Base-by-base conservation (phyloP, 2,113 vertebrate species). In the Gulo gulo region DNA sequence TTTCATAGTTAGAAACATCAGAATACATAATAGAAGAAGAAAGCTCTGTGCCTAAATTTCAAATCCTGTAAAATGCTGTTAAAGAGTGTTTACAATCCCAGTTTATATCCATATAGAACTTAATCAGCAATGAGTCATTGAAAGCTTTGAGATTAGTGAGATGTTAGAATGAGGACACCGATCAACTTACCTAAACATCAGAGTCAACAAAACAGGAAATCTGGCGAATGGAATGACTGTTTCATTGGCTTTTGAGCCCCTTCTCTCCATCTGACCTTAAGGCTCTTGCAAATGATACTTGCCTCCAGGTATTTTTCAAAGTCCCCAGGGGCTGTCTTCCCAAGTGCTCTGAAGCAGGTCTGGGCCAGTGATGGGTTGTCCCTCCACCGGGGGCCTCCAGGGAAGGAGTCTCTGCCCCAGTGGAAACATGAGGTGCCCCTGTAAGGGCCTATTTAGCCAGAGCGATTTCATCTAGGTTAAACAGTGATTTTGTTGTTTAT, bases 1-100 rank as follows among this genome's bases (percentile, higher is more conserved):
- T 82, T 96, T 91, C 36, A 80, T 67, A 73, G 69, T 71, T 79
- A 88, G 86, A 96, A 88, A 65, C 59, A 89, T 78, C 39, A 63
- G 42, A 86, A 82, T 14, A 52, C 29, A 61, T 31, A 81, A n/a
- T 45, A 89, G 39, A 81, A 29, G 42, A 92, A 88, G 55, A 94
- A 69, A 85, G 78, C 16, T 69, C 36, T 65, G 13, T 81, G 36
- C 34, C 50, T 26, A 36, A 67, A 95, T 59, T 45, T 76, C 24
- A 92, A 36, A n/a, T 85, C n/a, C 83, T 95, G 9, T 50, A 36
- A 74, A 39, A 78, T 47, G 24, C 26, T 65, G 50, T 83, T 52
- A 88, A 80, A 79, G 23, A 71, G 31, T 82, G 26, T 82, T 94
- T 85, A 55, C 15, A 73, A 45, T 57, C 29, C 18, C 39, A 9